Conservation (phyloP, 2,113 vertebrate species). For the Sigmodon hispidus region DNA sequence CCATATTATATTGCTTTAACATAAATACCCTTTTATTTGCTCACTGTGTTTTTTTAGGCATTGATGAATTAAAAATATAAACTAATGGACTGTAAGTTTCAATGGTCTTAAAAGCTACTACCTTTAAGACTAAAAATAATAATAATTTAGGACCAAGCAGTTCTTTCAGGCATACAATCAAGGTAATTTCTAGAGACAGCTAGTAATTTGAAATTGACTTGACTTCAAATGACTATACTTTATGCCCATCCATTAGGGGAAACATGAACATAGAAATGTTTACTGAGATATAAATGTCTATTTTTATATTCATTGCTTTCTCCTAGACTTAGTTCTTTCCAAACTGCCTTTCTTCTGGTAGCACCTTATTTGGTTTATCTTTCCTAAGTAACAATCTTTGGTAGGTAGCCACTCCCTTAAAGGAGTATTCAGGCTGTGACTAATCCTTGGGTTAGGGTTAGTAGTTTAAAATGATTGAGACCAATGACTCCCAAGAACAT, state of each 20-base stretch:
- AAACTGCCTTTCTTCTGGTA: background rate
- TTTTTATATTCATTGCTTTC: constrained; percentile 3
- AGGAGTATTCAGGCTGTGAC: background rate
- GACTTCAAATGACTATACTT: background rate
- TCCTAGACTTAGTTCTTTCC: background rate
- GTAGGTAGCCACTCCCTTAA: background rate
- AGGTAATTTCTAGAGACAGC: background rate
- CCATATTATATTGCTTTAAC: background rate
- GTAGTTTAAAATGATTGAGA: background rate
- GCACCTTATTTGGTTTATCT: background rate
- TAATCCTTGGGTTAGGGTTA: background rate
- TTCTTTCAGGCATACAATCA: background rate
- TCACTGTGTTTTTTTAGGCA: background rate
- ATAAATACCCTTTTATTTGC: constrained; percentile 41
- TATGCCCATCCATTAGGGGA: background rate
- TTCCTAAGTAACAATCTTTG: background rate
- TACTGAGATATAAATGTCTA: background rate
- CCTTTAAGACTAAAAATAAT: constrained; percentile 40
- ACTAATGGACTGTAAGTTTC: constrained; percentile 13
- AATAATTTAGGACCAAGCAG: background rate
- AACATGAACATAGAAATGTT: background rate
- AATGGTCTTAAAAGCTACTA: constrained; percentile 32
- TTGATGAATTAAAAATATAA: constrained; percentile 34
- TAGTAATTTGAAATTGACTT: background rate
- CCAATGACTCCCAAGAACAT: background rate